phyloP scores from a whole-genome alignment of 2,113 vertebrate genomes.

The Gobius niger region DNA sequence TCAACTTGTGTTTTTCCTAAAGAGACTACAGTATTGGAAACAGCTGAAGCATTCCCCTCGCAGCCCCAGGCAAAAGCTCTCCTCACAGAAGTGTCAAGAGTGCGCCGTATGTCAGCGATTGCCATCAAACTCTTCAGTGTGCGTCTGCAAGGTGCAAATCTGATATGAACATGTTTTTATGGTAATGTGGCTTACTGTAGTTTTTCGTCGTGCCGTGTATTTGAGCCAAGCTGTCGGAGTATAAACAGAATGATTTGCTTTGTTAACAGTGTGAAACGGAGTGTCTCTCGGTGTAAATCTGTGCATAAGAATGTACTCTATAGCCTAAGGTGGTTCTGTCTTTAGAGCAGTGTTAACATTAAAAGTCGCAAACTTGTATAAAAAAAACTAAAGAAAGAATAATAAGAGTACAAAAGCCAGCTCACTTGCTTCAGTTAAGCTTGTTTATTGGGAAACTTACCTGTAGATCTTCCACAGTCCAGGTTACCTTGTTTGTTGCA shows the following conservation, averaged over 20 bases:
- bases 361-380: neutral
- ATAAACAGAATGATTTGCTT: conserved; percentile 20
- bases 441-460: too few relatives aligned
- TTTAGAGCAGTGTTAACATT: neutral
- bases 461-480: too few relatives aligned
- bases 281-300: conserved; percentile 22
- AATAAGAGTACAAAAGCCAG: too few relatives aligned
- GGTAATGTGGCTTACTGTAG: conserved; percentile 55
- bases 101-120: conserved; percentile 45
- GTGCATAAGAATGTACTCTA: conserved; percentile 11
- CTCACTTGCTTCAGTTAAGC: too few relatives aligned
- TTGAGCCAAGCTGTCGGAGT: conserved; percentile 47
- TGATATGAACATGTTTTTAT: conserved; percentile 60
- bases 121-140: conserved; percentile 41
- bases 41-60: conserved; percentile 80
- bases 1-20: conserved; percentile 77
- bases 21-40: conserved; percentile 76
- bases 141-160: conserved; percentile 51
- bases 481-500: too few relatives aligned
- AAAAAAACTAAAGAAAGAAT: too few relatives aligned
- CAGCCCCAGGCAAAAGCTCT: conserved; percentile 71
- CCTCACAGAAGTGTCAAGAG: conserved; percentile 67
- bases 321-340: neutral
- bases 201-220: conserved; percentile 62
- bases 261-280: conserved; percentile 40